Evolutionary conservation across 2,113 vertebrate species (phyloP), one percentile per base, ranked within the genome.

Genomic region (Chloropsis cyanopogon): DNA sequence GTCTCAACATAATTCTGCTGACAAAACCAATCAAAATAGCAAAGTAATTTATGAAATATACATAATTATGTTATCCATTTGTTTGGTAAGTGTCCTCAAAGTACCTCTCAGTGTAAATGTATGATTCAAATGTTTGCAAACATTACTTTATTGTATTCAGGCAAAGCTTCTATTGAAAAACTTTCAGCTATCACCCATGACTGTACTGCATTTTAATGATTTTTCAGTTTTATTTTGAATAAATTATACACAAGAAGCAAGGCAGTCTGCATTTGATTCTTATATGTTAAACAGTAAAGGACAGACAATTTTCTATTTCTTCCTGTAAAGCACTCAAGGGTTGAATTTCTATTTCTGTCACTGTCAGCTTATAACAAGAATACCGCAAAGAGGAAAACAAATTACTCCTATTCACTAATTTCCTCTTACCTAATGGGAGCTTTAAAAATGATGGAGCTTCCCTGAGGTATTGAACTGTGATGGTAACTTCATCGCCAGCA

Each of bases 391-490:
- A 87, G 61, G 68, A 82, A 93, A 95, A 75, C 53, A 87, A 86
- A 91, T 70, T 83, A 86, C 33, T 42, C 10, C 42, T 39, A 29
- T 72, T 61, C 11, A 1, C 82, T 91, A 68, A 91, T 95, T 95
- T 69, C 75, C 42, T 94, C 98, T 98, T 98, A 99, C 99, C 99
- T 96, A 99, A 96, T 53, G 99, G 99, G 95, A 99, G 98, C 97
- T 99, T 99, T 83, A 99, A 98, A 97, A 99, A 99, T 44, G 99
- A 98, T 78, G 99, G 99, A 42, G 99, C 98, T 95, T 99, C 98
- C 97, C 98, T 98, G 97, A 99, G 98, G 97, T 99, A 99, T 95
- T 99, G 98, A 92, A 99, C 99, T 23, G 98, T 99, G 97, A 99
- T 96, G 96, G 98, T 98, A 97, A 99, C 99, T 97, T 99, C 98